These are phyloP conservation scores for Antechinus flavipes DNA, from an alignment of 2,113 vertebrate species.

Conservation along the genomic window DNA sequence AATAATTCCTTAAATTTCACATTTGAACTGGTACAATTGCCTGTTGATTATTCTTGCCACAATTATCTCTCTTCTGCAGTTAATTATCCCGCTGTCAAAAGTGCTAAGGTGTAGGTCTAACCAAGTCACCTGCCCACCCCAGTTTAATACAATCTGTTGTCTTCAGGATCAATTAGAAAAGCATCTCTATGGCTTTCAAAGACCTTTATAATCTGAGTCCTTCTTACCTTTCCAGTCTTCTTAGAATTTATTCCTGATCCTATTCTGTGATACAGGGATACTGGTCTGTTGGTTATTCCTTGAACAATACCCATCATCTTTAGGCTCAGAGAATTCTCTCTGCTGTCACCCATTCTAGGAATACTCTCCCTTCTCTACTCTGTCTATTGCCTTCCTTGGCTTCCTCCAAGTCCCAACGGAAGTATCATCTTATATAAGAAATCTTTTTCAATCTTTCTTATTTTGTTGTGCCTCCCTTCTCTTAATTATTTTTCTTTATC, in stretches of 20 bases:
- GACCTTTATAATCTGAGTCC: background rate
- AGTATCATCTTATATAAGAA: background rate
- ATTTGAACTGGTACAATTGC: too few species aligned
- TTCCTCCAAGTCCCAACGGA: background rate
- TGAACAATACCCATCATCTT: background rate
- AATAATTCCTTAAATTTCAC: constrained; percentile 49
- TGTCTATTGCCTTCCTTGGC: background rate
- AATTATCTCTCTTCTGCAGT: background rate
- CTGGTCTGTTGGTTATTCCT: background rate
- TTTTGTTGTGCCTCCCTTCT: background rate
- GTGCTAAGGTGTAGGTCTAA: background rate
- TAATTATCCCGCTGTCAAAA: background rate
- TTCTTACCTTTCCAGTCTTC: background rate
- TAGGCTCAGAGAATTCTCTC: background rate
- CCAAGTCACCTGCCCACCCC: background rate
- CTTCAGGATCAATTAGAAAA: background rate
- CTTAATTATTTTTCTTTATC: background rate
- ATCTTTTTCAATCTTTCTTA: background rate
- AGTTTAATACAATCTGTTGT: background rate
- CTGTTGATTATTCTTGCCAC: background rate
- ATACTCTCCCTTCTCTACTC: background rate
- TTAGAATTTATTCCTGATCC: background rate
- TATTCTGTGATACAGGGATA: background rate
- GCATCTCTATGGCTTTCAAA: background rate
- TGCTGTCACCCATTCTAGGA: background rate